A percentile compares a stretch with the other conserved stretches of the same genome.
phyloP scores from a whole-genome alignment of 2,797 vertebrate genomes.

The Loriculus beryllinus region DNA sequence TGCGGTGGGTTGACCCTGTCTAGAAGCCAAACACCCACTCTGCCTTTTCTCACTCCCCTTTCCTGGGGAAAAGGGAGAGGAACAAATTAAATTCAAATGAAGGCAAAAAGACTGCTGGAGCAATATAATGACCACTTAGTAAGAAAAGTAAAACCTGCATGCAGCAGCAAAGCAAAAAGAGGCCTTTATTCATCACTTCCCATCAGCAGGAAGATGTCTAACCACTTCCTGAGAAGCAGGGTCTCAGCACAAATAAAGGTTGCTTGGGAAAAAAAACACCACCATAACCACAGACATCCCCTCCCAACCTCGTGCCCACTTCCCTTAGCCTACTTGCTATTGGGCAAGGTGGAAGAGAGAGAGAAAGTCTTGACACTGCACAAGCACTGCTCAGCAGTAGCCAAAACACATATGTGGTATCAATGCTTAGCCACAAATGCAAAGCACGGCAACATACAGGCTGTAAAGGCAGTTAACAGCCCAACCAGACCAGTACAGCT shows the following conservation, averaged over 20 bases:
- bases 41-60: background rate
- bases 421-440: background rate
- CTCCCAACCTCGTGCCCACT: background rate
- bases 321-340: background rate
- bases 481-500: background rate
- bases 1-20: background rate
- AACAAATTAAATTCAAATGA: background rate
- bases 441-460: background rate
- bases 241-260: background rate
- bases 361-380: background rate
- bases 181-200: background rate
- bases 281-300: background rate
- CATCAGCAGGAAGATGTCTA: background rate
- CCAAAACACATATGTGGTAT: background rate
- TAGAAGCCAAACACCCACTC: background rate
- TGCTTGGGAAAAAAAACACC: background rate
- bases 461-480: background rate
- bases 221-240: background rate
- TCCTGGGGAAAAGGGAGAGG: rapidly evolving
- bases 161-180: background rate
- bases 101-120: background rate
- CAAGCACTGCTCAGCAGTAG: background rate
- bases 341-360: background rate
- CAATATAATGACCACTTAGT: background rate
- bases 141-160: background rate